Evolutionary conservation across 1,140 invertebrate species (phyloP).

Genomic region (Sitophilus oryzae): DNA sequence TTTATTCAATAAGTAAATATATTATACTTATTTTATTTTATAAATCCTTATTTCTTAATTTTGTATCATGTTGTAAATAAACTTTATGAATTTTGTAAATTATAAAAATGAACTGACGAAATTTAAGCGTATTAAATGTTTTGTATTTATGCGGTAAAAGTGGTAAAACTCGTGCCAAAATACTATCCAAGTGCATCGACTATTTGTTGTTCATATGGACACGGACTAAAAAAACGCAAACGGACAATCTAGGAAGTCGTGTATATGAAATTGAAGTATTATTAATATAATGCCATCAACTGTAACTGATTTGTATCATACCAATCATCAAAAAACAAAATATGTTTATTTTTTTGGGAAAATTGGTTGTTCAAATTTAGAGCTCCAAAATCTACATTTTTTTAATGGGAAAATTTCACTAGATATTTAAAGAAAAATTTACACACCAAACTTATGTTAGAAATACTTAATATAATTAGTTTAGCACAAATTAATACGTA

Average conservation of each 20-base stretch:
- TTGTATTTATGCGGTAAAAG: not conserved
- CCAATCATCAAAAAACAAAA: too few species aligned
- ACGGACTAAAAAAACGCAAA: not conserved
- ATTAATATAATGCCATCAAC: not conserved
- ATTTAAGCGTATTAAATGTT: not conserved
- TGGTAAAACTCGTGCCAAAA: not conserved
- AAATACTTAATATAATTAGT: too few species aligned
- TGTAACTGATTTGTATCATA: not conserved
- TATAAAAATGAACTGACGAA: not conserved
- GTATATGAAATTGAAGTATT: not conserved
- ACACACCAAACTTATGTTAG: too few species aligned
- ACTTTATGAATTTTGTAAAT: not conserved
- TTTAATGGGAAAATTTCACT: too few species aligned
- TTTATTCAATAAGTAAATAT: too few species aligned
- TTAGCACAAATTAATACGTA: too few species aligned
- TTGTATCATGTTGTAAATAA: not conserved
- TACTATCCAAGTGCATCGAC: not conserved
- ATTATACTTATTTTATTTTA: too few species aligned
- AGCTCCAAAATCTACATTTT: too few species aligned
- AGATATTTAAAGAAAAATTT: too few species aligned
- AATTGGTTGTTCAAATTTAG: too few species aligned
- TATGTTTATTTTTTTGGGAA: too few species aligned
- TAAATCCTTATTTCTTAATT: too few species aligned
- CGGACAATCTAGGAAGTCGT: slow-evolving; percentile 2
- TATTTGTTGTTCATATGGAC: not conserved